These are phyloP conservation scores for Carpatolechia fugitivella DNA, from an alignment of 2,888 invertebrate genomes.

Conservation along the genomic window DNA sequence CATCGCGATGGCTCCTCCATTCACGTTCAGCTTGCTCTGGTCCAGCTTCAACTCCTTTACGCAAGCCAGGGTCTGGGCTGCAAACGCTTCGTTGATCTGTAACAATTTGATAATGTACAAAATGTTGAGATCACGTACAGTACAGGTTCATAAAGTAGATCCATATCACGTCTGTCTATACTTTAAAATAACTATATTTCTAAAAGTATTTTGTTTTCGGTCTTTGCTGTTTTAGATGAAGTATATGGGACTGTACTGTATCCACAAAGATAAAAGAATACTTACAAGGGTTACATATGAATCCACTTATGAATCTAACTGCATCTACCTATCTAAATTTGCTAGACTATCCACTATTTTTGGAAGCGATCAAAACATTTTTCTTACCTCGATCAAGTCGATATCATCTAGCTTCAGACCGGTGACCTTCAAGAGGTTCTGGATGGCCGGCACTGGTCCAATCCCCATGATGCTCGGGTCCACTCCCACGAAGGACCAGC, in stretches of 20 bases:
- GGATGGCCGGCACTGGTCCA: conserved; percentile 96
- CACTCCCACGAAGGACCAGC: conserved; percentile 93
- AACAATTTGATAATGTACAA: background rate
- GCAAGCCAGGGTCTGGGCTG: conserved; percentile 94
- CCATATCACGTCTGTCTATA: too few species aligned
- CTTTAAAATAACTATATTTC: too few species aligned
- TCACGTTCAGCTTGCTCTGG: conserved; percentile 90
- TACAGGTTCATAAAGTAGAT: too few species aligned
- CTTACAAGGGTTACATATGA: too few species aligned
- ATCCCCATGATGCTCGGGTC: conserved; percentile 98
- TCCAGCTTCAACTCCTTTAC: conserved; percentile 92
- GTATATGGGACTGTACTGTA: too few species aligned
- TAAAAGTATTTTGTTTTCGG: too few species aligned
- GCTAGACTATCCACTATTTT: too few species aligned
- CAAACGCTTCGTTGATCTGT: conserved; percentile 98
- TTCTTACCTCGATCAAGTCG: conserved; percentile 91
- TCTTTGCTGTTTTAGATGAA: too few species aligned
- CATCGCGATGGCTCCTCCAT: conserved; percentile 96
- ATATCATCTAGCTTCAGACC: conserved; percentile 90
- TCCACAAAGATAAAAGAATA: too few species aligned
- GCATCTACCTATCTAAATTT: too few species aligned
- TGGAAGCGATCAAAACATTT: background rate
- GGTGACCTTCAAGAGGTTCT: conserved; percentile 86
- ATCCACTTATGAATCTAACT: background rate
- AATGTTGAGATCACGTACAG: too few species aligned